A percentile compares a stretch with the other conserved stretches of the same genome.
phyloP scores from a whole-genome alignment of 2,113 vertebrate genomes.

The Pyxicephalus adspersus region DNA sequence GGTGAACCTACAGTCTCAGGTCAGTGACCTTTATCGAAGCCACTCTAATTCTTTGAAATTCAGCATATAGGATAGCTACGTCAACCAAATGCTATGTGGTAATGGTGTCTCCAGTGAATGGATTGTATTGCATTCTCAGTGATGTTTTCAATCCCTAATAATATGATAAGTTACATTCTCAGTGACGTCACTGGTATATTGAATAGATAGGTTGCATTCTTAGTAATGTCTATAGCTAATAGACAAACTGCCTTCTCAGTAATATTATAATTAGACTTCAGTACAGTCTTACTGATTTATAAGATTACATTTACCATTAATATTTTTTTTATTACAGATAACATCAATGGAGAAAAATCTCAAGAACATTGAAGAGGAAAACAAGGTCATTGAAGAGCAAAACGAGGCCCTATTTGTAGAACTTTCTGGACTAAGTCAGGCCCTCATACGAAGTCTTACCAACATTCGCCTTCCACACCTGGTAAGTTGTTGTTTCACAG shows the following conservation, averaged over 20 bases:
- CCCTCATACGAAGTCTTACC: slow-evolving; percentile 95
- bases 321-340: slow-evolving; percentile 76
- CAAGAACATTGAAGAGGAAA: slow-evolving; percentile 95
- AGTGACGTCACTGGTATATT: no score
- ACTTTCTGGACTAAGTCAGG: slow-evolving; percentile 94
- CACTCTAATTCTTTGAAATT: no score
- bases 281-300: no score
- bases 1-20: slow-evolving; percentile 98
- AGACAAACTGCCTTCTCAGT: not conserved
- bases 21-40: slow-evolving; percentile 62
- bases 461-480: slow-evolving; percentile 97
- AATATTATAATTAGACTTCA: no score
- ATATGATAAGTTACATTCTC: no score
- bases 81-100: no score
- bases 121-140: no score
- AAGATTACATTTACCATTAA: no score
- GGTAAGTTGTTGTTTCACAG: slow-evolving; percentile 73
- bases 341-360: slow-evolving; percentile 97
- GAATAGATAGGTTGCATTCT: not conserved
- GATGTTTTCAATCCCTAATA: no score
- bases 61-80: no score
- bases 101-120: no score
- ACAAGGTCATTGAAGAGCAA: slow-evolving; percentile 98
- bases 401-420: slow-evolving; percentile 96
- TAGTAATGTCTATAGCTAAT: no score